Conservation (phyloP, 92 coral and sea anemone genomes). For the Blastomussa wellsi region DNA sequence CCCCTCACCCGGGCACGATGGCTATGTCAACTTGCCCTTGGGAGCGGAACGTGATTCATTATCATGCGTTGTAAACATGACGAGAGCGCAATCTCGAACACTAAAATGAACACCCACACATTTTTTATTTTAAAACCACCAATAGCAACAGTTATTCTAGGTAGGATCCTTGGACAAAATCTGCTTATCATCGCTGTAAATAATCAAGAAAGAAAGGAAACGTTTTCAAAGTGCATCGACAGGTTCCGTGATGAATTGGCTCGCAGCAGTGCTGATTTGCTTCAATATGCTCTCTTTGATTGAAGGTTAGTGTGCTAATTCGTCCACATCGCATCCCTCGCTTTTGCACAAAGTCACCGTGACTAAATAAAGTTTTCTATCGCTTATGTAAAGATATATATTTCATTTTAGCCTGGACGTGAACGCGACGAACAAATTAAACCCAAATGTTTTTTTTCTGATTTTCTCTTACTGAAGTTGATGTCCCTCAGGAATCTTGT, state of each 20-base stretch:
- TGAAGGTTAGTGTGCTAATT: not conserved
- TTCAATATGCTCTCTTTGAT: not conserved
- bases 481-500: too few relatives aligned
- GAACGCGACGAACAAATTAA: too few relatives aligned
- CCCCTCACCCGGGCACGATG: too few relatives aligned
- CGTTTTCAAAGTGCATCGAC: not conserved
- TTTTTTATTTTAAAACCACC: too few relatives aligned
- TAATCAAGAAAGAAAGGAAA: not conserved
- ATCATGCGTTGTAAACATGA: not conserved
- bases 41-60: not conserved
- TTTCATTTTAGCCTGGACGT: not conserved
- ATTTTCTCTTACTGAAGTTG: too few relatives aligned
- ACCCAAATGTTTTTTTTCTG: too few relatives aligned
- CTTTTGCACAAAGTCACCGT: too few relatives aligned
- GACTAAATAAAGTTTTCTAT: too few relatives aligned
- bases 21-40: not conserved
- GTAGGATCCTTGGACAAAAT: not conserved
- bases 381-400: too few relatives aligned
- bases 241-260: not conserved
- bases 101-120: too few relatives aligned
- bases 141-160: not conserved
- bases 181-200: not conserved
- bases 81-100: too few relatives aligned
- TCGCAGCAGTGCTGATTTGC: not conserved
- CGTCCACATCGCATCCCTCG: not conserved